Conservation (phyloP, 1,140 invertebrate genomes). For the Calephelis nemesis region DNA sequence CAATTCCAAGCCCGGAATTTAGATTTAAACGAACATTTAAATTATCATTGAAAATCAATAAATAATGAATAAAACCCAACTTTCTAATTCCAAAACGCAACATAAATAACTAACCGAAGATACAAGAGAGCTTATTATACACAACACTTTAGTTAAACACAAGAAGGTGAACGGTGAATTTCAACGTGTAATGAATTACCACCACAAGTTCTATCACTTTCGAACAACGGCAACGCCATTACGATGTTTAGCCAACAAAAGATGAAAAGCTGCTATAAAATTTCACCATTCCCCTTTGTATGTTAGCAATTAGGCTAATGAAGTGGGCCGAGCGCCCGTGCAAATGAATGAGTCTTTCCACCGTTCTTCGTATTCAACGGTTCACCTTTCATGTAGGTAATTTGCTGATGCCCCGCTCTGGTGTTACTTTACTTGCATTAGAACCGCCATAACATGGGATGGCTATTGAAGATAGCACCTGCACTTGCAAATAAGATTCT, state of each 20-base stretch:
- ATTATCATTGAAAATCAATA: conserved; percentile 16
- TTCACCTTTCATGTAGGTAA: conserved; percentile 73
- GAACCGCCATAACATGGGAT: conserved; percentile 20
- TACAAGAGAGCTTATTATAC: background rate
- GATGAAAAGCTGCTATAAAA: conserved; percentile 73
- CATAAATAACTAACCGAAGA: background rate
- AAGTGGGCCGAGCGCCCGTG: conserved; percentile 55
- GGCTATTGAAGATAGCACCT: conserved; percentile 2
- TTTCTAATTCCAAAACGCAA: conserved; percentile 1
- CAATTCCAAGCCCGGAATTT: background rate
- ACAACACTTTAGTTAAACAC: background rate
- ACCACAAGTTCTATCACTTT: conserved; percentile 20
- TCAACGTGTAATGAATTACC: conserved; percentile 9
- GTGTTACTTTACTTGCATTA: conserved; percentile 49
- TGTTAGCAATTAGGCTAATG: conserved; percentile 73
- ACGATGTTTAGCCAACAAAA: conserved; percentile 65
- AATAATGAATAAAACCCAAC: conserved; percentile 19
- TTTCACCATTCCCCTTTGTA: conserved; percentile 70
- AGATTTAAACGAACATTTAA: background rate
- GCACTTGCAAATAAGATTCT: too few species aligned
- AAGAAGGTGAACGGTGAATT: background rate
- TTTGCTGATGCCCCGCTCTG: conserved; percentile 52
- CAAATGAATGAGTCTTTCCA: conserved; percentile 61
- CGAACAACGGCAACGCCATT: conserved; percentile 38
- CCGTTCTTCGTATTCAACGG: conserved; percentile 59